Conservation (phyloP, 2,113 vertebrate genomes). For the Larimichthys polyactis region DNA sequence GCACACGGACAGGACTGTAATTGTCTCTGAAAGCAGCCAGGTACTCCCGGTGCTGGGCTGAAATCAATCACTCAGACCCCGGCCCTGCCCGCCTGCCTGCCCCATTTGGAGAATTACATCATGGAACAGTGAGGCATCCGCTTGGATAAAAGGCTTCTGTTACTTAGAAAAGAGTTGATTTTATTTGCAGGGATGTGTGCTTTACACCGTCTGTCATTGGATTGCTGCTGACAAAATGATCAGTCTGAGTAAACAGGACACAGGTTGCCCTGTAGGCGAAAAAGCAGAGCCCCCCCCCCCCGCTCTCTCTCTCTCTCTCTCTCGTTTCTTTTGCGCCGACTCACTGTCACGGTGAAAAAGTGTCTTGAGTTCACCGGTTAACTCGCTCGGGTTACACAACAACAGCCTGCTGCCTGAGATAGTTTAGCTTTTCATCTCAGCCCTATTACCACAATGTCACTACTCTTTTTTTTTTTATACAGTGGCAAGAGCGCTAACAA, state of each 20-base stretch:
- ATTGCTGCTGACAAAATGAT: slow-evolving; percentile 75
- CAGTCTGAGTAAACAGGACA: slow-evolving; percentile 62
- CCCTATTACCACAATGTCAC: slow-evolving; percentile 68
- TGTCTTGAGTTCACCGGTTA: slow-evolving; percentile 57
- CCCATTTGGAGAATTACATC: slow-evolving; percentile 87
- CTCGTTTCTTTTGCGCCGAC: slow-evolving; percentile 34
- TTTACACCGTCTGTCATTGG: slow-evolving; percentile 64
- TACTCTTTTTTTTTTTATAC: slow-evolving; percentile 71
- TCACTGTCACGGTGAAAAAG: slow-evolving; percentile 57
- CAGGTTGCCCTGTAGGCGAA: slow-evolving; percentile 59
- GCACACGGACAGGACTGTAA: slow-evolving; percentile 86
- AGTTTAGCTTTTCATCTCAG: slow-evolving; percentile 68
- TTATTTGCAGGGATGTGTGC: slow-evolving; percentile 78
- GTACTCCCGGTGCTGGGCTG: slow-evolving; percentile 86
- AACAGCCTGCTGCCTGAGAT: slow-evolving; percentile 67
- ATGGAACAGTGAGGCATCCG: slow-evolving; percentile 81
- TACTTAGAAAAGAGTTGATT: slow-evolving; percentile 80
- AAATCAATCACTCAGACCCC: slow-evolving; percentile 90
- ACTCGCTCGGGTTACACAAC: slow-evolving; percentile 72
- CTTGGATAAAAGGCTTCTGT: slow-evolving; percentile 80
- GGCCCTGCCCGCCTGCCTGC: slow-evolving; percentile 81
- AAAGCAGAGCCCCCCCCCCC: slow-evolving; percentile 25
- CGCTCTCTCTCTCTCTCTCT: not conserved
- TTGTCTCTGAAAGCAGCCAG: slow-evolving; percentile 92
- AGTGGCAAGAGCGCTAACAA: slow-evolving; percentile 72